Evolutionary conservation across 2,113 vertebrate genomes (phyloP), one percentile per base, ranked within the genome.

Genomic region (Nothoprocta pentlandii): DNA sequence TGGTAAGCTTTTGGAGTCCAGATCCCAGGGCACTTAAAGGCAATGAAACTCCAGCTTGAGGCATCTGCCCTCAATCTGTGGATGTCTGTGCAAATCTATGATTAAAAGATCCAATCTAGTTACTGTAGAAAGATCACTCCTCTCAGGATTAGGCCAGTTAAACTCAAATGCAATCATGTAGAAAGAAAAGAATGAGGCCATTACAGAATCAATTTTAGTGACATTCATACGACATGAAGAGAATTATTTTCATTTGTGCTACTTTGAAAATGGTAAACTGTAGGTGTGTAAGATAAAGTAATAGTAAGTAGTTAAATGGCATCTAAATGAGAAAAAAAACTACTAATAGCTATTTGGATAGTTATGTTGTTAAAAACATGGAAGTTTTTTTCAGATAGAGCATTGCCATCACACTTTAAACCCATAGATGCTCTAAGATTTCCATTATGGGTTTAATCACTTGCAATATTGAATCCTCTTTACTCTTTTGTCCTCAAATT

Each of bases 1-100:
- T 10, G 0, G 5, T 42, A 36, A 59, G 81, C 7, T 22, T 1
- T 14, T 36, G 44, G 42, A 42, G 12, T 53, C 36, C 36, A 26
- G 49, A 30, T 69, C 36, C n/a, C n/a, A 7, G 0, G 0, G 58
- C 7, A 5, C 17, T 76, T 7, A 19, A 54, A 21, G 64, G 70
- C 47, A 34, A 62, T 6, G 54, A 49, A 53, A 30, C 58, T 47
- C 23, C 12, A 4, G 49, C 36, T 10, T 30, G 69, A 23, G 75
- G 67, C 17, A 16, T 13, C 74, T 44, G 36, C 56, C 53, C 7
- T 54, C 25, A 8, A 54, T 28, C 53, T 54, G 53, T 58, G 4
- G 14, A 15, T 7, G 26, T 20, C 53, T 32, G 14, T 53, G 36
- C 53, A 39, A 68, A 67, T 28, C 12, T 12, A 7, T 8, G 46